These are phyloP conservation scores for Porites evermanni DNA, from an alignment of 92 coral and sea anemone genomes.

Conservation along the genomic window DNA sequence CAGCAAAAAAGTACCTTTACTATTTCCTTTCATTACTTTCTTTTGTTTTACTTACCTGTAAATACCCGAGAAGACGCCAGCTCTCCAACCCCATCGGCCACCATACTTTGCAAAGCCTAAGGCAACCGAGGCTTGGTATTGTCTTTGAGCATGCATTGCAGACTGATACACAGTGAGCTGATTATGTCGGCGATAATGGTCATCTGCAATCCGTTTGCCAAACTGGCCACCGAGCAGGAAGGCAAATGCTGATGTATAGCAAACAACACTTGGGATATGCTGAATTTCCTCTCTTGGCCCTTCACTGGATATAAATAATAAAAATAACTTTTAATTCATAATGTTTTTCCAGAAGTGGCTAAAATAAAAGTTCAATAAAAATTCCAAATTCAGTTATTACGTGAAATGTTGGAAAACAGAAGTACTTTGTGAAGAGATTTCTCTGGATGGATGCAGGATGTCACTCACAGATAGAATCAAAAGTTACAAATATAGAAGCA, in stretches of 20 bases:
- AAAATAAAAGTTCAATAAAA: too few species aligned
- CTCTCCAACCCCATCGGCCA: slow-evolving; percentile 98
- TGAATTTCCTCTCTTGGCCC: slow-evolving; percentile 72
- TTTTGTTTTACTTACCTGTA: slow-evolving; percentile 62
- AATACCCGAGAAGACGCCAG: slow-evolving; percentile 93
- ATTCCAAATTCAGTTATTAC: too few species aligned
- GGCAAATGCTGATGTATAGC: slow-evolving; percentile 83
- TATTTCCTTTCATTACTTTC: too few species aligned
- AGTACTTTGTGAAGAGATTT: too few species aligned
- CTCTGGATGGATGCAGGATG: too few species aligned
- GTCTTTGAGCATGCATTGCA: slow-evolving; percentile 90
- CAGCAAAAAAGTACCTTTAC: too few species aligned
- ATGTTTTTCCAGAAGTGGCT: too few species aligned
- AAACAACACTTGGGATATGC: slow-evolving; percentile 85
- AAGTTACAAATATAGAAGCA: too few species aligned
- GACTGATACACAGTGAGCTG: slow-evolving; percentile 89
- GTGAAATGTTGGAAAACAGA: too few species aligned
- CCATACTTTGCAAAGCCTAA: slow-evolving; percentile 95
- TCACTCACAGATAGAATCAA: too few species aligned
- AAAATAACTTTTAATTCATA: not conserved
- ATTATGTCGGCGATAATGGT: slow-evolving; percentile 70
- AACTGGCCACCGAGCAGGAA: slow-evolving; percentile 94
- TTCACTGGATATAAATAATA: slow-evolving; percentile 38
- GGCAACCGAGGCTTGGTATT: slow-evolving; percentile 78
- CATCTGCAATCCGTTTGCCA: slow-evolving; percentile 89